Conservation (phyloP, 2,113 vertebrate genomes). For the Xyliphius kryptos region DNA sequence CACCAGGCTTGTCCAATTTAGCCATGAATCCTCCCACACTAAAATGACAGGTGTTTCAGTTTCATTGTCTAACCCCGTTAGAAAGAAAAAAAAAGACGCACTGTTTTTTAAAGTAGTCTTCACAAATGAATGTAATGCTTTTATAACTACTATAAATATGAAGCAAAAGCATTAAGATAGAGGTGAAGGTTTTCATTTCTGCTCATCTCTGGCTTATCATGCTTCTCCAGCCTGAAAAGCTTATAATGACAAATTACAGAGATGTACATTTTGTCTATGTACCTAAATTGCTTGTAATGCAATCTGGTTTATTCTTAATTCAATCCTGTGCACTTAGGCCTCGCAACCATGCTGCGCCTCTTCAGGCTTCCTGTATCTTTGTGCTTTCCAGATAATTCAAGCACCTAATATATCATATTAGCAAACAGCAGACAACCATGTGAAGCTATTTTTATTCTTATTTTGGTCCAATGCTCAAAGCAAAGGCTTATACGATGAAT, state of each 20-base stretch:
- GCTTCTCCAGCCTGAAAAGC: no score
- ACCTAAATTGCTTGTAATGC: slow-evolving; percentile 32
- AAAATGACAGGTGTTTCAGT: no score
- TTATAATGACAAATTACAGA: slow-evolving; percentile 19
- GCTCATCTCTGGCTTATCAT: no score
- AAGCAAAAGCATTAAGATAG: no score
- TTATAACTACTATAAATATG: no score
- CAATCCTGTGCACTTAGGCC: slow-evolving; percentile 20
- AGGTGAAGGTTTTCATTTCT: no score
- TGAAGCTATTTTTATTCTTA: slow-evolving; percentile 23
- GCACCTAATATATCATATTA: slow-evolving; percentile 15
- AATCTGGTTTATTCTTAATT: slow-evolving; percentile 32
- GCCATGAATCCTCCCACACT: no score
- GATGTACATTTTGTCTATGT: slow-evolving; percentile 30
- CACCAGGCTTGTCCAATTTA: no score
- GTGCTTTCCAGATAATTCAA: slow-evolving; percentile 13
- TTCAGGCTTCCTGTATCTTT: slow-evolving; percentile 10
- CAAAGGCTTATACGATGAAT: not conserved
- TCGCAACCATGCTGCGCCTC: not conserved
- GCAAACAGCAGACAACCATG: slow-evolving; percentile 12
- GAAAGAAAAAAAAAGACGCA: no score
- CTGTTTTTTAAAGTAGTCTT: no score
- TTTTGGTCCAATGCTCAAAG: not conserved
- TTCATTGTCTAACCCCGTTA: no score
- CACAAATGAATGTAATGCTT: no score